Evolutionary conservation across 2,113 vertebrate species (phyloP), one percentile per base, ranked within the genome.

Genomic region (Silurus glanis): DNA sequence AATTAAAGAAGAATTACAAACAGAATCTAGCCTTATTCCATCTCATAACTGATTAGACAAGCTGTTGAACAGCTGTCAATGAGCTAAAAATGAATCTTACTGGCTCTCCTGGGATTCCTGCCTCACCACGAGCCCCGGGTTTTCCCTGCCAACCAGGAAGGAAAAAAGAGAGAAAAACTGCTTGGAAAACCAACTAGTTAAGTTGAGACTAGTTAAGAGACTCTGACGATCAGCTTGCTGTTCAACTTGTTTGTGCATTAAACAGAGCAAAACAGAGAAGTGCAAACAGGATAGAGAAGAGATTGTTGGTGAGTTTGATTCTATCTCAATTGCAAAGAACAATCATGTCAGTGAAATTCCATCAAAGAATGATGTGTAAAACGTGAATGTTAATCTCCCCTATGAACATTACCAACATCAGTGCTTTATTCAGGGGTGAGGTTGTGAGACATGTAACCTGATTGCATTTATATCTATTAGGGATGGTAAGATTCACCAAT

Each of bases 101-200:
- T 90, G 97, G 95, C 84, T 99, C 97, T 85, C 98, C 98, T 91
- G 97, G 96, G 90, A 95, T 90, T 75, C 98, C 98, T 82, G 95
- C 91, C 61, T 96, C 95, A 51, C 98, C 98, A 0, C 96, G 95
- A 74, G 93, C 25, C 66, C 97, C 97, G 0, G 96, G 94, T 83
- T 96, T 98, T 85, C 98, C 98, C 98, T 99, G 92, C 87, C 88
- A 91, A 94, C 93, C 92, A 94, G 67, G 94, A 37, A 53, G 66
- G 19, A n/a, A 23, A 85, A 84, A 92, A 87, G 86, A 85, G 76
- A 91, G 85, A 92, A 83, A 59, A 85, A 58, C 58, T 83, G 58
- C 13, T 72, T 67, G 10, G 13, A 64, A 83, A 84, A 67, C 28
- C 53, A 19, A 28, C 8, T 56, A 62, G 56, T 16, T 0, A n/a